Percentiles rank a stretch among this genome's conserved stretches.
Evolutionary conservation across 1,140 invertebrate species (phyloP).

Genomic region (Vanessa tameamea): DNA sequence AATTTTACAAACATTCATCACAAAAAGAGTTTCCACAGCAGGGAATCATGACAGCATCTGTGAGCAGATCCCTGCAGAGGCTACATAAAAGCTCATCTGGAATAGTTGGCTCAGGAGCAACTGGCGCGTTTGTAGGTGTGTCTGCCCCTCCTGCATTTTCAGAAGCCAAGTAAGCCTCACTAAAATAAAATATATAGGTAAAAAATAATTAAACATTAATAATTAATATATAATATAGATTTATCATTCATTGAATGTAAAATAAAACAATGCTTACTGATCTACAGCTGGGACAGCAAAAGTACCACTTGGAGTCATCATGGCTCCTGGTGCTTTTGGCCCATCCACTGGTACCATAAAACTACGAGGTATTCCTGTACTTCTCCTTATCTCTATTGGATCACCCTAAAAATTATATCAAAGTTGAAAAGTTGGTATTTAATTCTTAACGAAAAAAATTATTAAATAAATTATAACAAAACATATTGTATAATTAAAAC

Average conservation of each 20-base stretch:
- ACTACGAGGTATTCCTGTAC: slow-evolving; percentile 98
- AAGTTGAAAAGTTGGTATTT: not conserved
- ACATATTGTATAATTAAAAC: no score
- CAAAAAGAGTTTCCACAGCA: slow-evolving; percentile 99
- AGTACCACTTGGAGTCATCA: slow-evolving; percentile 95
- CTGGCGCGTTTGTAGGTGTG: slow-evolving; percentile 60
- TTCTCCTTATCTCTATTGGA: slow-evolving; percentile 91
- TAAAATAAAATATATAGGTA: slow-evolving; percentile 62
- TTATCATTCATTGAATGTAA: not conserved
- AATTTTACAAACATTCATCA: slow-evolving; percentile 92
- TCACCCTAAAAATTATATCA: slow-evolving; percentile 74
- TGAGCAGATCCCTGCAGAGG: slow-evolving; percentile 95
- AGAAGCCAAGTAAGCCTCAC: slow-evolving; percentile 89
- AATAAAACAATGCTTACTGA: slow-evolving; percentile 85
- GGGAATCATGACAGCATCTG: slow-evolving; percentile 97
- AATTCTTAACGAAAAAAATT: not conserved
- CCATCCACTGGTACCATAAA: slow-evolving; percentile 97
- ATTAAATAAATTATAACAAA: no score
- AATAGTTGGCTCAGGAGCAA: slow-evolving; percentile 86
- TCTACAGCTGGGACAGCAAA: slow-evolving; percentile 96
- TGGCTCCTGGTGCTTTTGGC: slow-evolving; percentile 93
- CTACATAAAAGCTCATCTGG: slow-evolving; percentile 95
- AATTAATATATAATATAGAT: not conserved
- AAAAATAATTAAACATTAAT: not conserved
- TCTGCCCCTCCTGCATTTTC: slow-evolving; percentile 83